These are phyloP conservation scores for Numida meleagris DNA, from an alignment of 2,113 vertebrate genomes.

Conservation along the genomic window DNA sequence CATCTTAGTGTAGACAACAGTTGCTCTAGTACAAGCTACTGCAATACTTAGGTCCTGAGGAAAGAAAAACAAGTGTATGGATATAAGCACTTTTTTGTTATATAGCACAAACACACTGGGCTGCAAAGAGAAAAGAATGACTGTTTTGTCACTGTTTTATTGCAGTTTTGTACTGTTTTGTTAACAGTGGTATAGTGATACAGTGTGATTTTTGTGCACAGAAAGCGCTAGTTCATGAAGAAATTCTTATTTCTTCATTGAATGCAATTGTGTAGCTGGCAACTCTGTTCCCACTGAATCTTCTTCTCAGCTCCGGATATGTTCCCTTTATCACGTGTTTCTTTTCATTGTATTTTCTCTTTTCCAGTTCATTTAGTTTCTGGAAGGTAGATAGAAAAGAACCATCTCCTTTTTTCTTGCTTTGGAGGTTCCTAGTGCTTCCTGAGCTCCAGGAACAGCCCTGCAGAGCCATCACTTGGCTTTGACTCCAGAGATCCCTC, in stretches of 20 bases:
- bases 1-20: not conserved
- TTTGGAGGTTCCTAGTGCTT: not conserved
- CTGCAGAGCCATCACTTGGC: not conserved
- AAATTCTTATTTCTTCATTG: not conserved
- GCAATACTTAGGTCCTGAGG: not conserved
- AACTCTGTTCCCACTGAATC: not conserved
- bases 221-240: not conserved
- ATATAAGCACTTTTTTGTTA: not conserved
- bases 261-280: not conserved
- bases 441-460: not conserved
- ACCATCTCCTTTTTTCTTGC: not conserved
- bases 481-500: not conserved
- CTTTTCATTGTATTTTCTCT: not conserved
- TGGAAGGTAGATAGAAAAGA: not conserved
- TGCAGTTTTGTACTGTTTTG: not conserved
- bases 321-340: not conserved
- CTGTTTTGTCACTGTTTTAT: not conserved
- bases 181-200: not conserved
- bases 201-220: not conserved
- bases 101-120: not conserved
- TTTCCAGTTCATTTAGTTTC: not conserved
- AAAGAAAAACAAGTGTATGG: not conserved
- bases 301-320: not conserved
- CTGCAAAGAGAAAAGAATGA: not conserved
- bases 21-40: not conserved